These are phyloP conservation scores for Austrofundulus limnaeus DNA, from an alignment of 2,113 vertebrate genomes.

Conservation along the genomic window DNA sequence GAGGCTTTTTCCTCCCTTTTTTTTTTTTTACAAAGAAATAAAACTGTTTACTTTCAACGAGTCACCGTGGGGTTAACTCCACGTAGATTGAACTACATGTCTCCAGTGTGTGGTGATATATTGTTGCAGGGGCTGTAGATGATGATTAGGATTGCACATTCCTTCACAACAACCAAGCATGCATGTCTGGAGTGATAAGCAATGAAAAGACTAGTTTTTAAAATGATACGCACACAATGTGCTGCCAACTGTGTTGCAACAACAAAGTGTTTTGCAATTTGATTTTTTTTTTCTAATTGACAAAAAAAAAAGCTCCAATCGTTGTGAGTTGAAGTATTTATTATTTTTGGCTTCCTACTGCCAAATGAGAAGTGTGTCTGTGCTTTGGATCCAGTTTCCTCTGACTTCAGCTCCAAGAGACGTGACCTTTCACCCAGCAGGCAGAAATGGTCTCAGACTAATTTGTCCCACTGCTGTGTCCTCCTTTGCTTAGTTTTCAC, in stretches of 20 bases:
- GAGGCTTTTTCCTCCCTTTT: not conserved
- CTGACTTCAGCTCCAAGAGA: not conserved
- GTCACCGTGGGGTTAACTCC: constrained; percentile 24
- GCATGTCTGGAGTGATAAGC: constrained; percentile 22
- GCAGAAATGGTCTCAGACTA: not conserved
- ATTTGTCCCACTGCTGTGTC: not conserved
- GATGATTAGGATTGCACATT: constrained; percentile 14
- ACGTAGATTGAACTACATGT: not conserved
- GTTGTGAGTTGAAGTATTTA: not conserved
- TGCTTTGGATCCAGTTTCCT: not conserved
- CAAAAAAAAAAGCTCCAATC: not conserved
- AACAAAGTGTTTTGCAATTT: not conserved
- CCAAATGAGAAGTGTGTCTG: not conserved
- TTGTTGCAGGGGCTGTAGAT: constrained; percentile 5
- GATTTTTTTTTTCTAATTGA: not conserved
- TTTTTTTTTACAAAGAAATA: constrained; percentile 5
- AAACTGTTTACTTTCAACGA: constrained; percentile 17
- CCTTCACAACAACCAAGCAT: constrained; percentile 40
- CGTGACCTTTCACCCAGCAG: not conserved
- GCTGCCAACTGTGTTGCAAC: constrained; percentile 16
- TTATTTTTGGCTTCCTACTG: not conserved
- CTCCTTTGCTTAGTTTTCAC: not conserved
- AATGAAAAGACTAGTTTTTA: constrained; percentile 32
- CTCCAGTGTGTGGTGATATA: constrained; percentile 8
- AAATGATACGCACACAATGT: constrained; percentile 42